Conservation (phyloP, 2,113 vertebrate species). For the Erinaceus europaeus region DNA sequence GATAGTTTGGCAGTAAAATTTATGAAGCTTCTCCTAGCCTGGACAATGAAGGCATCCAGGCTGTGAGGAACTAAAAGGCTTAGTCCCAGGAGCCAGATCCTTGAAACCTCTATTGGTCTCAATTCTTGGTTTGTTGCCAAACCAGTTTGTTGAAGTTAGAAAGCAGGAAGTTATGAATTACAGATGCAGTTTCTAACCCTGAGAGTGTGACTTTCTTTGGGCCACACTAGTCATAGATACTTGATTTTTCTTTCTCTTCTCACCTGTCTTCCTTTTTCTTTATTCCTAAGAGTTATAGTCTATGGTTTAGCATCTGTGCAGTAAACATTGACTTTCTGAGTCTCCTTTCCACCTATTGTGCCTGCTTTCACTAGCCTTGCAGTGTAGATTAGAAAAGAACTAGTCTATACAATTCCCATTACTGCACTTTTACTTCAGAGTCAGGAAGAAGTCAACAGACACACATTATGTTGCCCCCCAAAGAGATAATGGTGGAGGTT, state of each 20-base stretch:
- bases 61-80: neutral
- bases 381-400: neutral
- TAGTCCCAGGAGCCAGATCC: neutral
- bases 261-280: neutral
- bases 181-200: neutral
- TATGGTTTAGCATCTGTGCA: neutral
- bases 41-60: neutral
- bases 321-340: neutral
- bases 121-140: conserved; percentile 13
- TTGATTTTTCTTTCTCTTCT: neutral
- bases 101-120: neutral
- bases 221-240: neutral
- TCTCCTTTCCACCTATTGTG: neutral
- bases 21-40: neutral
- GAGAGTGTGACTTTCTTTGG: neutral
- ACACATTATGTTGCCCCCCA: neutral
- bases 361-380: neutral
- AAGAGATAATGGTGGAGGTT: neutral
- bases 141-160: conserved; percentile 46
- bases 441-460: neutral
- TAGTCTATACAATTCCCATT: neutral
- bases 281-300: neutral
- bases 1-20: neutral
- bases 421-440: neutral
- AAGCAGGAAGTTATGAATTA: neutral